Percentiles rank a stretch among this genome's conserved stretches.
phyloP scores from a whole-genome alignment of 2,113 vertebrate genomes.

The Megaceryle maxima region DNA sequence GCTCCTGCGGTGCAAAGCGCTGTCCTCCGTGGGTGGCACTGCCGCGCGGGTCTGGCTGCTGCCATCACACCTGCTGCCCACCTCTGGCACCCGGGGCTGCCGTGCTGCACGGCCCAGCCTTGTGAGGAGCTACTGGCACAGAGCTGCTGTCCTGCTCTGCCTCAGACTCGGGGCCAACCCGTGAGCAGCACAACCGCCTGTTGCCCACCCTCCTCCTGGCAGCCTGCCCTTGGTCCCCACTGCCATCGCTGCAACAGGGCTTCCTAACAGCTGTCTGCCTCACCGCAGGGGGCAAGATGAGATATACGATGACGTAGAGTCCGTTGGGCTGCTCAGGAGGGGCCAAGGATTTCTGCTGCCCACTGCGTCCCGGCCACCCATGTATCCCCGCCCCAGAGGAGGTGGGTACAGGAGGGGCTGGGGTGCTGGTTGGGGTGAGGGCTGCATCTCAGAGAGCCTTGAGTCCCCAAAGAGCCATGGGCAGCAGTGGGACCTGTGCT shows the following conservation, averaged over 20 bases:
- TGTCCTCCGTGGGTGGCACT: fast-evolving
- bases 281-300: not conserved
- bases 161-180: not conserved
- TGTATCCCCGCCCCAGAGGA: not conserved
- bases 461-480: fast-evolving
- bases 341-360: not conserved
- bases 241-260: fast-evolving
- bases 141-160: not conserved
- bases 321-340: not conserved
- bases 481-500: not conserved
- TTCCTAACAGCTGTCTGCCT: not conserved
- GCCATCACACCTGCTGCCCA: fast-evolving
- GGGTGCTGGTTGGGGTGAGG: not conserved
- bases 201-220: not conserved
- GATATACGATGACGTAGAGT: slow-evolving; percentile 2
- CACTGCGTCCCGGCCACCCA: fast-evolving
- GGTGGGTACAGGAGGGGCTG: not conserved
- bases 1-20: not conserved
- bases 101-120: fast-evolving
- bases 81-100: not conserved
- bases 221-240: not conserved
- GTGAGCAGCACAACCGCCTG: not conserved
- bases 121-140: not conserved
- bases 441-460: not conserved
- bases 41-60: not conserved